phyloP scores from a whole-genome alignment of 2,113 vertebrate species.

The Brienomyrus longianalis region DNA sequence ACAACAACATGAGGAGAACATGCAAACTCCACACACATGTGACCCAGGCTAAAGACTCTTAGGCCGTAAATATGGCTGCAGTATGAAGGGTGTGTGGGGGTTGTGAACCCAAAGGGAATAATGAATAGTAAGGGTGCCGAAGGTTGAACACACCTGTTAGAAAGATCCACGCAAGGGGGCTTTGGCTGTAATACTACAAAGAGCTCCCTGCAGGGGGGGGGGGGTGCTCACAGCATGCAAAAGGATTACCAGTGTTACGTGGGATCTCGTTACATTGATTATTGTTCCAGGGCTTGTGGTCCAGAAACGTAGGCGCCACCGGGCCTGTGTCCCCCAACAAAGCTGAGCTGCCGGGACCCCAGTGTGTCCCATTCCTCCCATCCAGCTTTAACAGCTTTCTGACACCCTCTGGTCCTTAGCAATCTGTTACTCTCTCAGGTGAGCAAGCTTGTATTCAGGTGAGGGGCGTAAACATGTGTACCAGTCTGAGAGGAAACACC shows the following conservation, averaged over 20 bases:
- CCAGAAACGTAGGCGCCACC: slow-evolving; percentile 33
- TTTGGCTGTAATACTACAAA: slow-evolving; percentile 19
- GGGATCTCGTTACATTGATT: slow-evolving; percentile 47
- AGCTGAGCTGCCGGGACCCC: neutral
- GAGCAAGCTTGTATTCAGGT: neutral
- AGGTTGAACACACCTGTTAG: neutral
- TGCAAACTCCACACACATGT: too few relatives aligned
- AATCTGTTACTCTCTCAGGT: neutral
- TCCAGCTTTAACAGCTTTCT: neutral
- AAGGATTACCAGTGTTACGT: slow-evolving; percentile 36
- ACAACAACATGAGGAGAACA: too few relatives aligned
- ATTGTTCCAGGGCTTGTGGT: slow-evolving; percentile 30
- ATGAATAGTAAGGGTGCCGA: too few relatives aligned
- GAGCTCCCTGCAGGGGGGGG: slow-evolving; percentile 23
- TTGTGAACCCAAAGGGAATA: neutral
- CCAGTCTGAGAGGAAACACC: neutral
- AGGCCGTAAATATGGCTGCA: neutral
- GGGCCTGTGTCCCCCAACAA: slow-evolving; percentile 7
- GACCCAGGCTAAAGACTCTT: neutral
- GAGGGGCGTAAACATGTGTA: neutral
- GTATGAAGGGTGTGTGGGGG: neutral
- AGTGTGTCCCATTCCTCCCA: slow-evolving; percentile 21
- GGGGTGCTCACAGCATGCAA: slow-evolving; percentile 20
- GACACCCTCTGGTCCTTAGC: neutral
- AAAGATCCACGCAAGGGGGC: neutral